A percentile compares a stretch with the other conserved stretches of the same genome.
phyloP scores from a whole-genome alignment of 1,140 invertebrate genomes.

The Bombus superbus region DNA sequence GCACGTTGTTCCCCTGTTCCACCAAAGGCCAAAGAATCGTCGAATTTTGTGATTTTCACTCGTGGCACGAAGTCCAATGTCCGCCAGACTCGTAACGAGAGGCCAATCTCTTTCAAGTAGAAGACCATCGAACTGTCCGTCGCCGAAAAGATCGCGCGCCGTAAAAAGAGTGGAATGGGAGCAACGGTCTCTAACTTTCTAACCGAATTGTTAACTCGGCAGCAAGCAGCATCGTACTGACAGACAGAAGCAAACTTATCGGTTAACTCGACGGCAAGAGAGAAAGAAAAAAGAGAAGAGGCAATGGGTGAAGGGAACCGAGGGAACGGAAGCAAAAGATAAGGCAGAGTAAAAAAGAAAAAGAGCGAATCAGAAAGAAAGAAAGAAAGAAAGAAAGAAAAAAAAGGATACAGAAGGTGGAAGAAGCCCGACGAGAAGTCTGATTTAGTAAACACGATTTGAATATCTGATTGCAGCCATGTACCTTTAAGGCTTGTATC shows the following conservation, averaged over 20 bases:
- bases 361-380: background rate
- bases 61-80: slow-evolving; percentile 62
- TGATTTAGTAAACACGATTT: slow-evolving; percentile 78
- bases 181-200: slow-evolving; percentile 62
- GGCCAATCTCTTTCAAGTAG: slow-evolving; percentile 53
- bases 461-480: slow-evolving; percentile 75
- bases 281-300: slow-evolving; percentile 27
- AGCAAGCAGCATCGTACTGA: slow-evolving; percentile 41
- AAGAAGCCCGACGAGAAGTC: slow-evolving; percentile 25
- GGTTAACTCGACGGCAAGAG: slow-evolving; percentile 57
- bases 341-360: background rate
- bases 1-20: slow-evolving; percentile 15
- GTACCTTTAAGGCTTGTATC: slow-evolving; percentile 52
- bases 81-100: slow-evolving; percentile 58
- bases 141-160: slow-evolving; percentile 55
- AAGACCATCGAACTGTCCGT: slow-evolving; percentile 62
- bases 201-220: slow-evolving; percentile 76
- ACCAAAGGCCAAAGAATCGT: slow-evolving; percentile 22
- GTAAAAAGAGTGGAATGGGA: background rate
- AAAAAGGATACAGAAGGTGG: background rate
- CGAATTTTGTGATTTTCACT: slow-evolving; percentile 68
- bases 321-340: background rate
- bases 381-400: background rate
- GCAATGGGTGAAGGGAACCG: background rate
- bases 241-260: slow-evolving; percentile 67